These are phyloP conservation scores for Manacus vitellinus DNA, from an alignment of 2,113 vertebrate species.

Conservation along the genomic window DNA sequence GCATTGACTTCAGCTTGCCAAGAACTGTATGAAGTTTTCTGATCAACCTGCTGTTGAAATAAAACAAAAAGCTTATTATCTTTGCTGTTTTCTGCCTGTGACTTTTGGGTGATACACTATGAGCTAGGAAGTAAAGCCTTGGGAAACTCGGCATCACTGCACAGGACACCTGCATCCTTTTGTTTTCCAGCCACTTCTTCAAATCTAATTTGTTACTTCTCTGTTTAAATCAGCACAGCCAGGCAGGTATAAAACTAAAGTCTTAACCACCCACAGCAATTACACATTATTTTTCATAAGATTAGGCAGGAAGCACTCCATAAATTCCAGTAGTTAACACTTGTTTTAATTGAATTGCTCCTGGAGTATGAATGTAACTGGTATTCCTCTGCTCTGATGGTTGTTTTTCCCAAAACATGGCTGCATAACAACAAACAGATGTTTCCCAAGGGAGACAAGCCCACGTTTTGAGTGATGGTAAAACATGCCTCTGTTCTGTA, in stretches of 20 bases:
- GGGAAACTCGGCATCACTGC: not conserved
- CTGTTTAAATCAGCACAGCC: not conserved
- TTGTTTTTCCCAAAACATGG: not conserved
- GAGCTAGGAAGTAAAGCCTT: not conserved
- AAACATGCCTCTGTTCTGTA: not conserved
- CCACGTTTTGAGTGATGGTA: not conserved
- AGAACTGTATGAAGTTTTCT: not conserved
- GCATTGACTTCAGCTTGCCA: not conserved
- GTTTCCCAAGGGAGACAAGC: not conserved
- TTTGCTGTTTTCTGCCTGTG: not conserved
- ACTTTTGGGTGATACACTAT: not conserved
- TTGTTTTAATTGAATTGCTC: slow-evolving; percentile 40
- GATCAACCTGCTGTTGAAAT: not conserved
- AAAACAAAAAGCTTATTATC: not conserved
- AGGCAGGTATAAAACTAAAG: not conserved
- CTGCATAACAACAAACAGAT: slow-evolving; percentile 40
- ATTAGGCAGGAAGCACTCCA: slow-evolving; percentile 26
- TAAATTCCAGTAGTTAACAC: slow-evolving; percentile 61
- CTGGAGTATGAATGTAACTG: not conserved
- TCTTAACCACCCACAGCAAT: slow-evolving; percentile 9
- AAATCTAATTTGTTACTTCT: not conserved
- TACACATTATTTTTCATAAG: not conserved
- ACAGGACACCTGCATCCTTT: not conserved
- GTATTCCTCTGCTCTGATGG: not conserved
- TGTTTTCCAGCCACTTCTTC: not conserved